Evolutionary conservation across 2,888 invertebrate genomes (phyloP).

Genomic region (Pinctada fucata): DNA sequence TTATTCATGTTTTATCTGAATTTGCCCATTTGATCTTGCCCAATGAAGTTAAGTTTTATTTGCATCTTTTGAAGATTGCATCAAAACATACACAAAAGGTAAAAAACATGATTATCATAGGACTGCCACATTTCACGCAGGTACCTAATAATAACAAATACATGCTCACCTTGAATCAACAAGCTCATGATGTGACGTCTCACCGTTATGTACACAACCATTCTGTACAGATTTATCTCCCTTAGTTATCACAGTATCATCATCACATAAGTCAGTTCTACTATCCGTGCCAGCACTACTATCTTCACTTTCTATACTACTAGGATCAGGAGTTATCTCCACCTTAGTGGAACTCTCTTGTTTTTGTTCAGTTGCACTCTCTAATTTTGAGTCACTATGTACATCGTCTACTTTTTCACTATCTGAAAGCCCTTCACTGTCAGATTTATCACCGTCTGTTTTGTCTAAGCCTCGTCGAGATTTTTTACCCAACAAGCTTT

Average conservation of each 20-base stretch:
- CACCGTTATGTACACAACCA: slow-evolving; percentile 53
- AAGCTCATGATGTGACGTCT: slow-evolving; percentile 48
- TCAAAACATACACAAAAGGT: too few species aligned
- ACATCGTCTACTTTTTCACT: slow-evolving; percentile 43
- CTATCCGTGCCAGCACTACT: slow-evolving; percentile 30
- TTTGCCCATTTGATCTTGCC: too few species aligned
- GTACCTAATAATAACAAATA: background rate
- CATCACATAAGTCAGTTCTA: slow-evolving; percentile 23
- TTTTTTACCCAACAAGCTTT: slow-evolving; percentile 71
- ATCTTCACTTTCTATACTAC: slow-evolving; percentile 38
- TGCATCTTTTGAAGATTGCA: too few species aligned
- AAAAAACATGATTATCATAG: too few species aligned
- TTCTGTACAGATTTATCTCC: slow-evolving; percentile 28
- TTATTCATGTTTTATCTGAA: too few species aligned
- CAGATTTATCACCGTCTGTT: slow-evolving; percentile 36
- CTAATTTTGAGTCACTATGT: slow-evolving; percentile 34
- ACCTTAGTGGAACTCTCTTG: slow-evolving; percentile 11
- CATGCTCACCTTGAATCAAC: slow-evolving; percentile 58
- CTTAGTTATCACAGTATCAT: slow-evolving; percentile 35
- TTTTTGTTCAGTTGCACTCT: slow-evolving; percentile 34
- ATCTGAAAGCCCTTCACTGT: slow-evolving; percentile 32
- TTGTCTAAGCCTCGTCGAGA: slow-evolving; percentile 49
- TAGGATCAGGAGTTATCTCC: slow-evolving; percentile 30
- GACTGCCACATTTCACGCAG: too few species aligned
- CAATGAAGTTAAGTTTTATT: too few species aligned